Evolutionary conservation across 2,797 vertebrate genomes (phyloP).

Genomic region (Denticeps clupeoides): DNA sequence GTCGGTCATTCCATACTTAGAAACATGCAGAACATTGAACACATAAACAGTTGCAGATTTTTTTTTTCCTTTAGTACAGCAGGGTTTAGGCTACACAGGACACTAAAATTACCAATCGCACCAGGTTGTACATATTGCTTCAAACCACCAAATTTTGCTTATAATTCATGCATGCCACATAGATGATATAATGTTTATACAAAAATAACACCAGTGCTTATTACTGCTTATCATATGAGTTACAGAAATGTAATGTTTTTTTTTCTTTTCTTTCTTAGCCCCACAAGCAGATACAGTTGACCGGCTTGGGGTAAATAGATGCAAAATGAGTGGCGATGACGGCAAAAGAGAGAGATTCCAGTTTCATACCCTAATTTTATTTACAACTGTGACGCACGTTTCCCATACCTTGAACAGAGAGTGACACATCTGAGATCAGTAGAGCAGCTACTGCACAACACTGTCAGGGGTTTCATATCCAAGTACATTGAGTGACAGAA

Average conservation of each 20-base stretch:
- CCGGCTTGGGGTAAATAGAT: slow-evolving; percentile 29
- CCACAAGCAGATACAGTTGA: slow-evolving; percentile 40
- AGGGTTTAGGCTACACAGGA: slow-evolving; percentile 65
- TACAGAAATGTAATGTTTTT: slow-evolving; percentile 55
- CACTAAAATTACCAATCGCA: slow-evolving; percentile 67
- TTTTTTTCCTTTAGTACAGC: slow-evolving; percentile 43
- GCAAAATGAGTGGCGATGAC: slow-evolving; percentile 42
- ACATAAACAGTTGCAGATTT: slow-evolving; percentile 59
- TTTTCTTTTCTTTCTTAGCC: slow-evolving; percentile 42
- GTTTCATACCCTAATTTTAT: slow-evolving; percentile 41
- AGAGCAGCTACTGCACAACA: slow-evolving; percentile 41
- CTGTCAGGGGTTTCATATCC: slow-evolving; percentile 32
- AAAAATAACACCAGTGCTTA: slow-evolving; percentile 92
- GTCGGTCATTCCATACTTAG: slow-evolving; percentile 65
- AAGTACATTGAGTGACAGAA: slow-evolving; percentile 1
- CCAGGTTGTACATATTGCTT: slow-evolving; percentile 79
- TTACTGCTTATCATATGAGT: slow-evolving; percentile 70
- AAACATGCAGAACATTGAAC: slow-evolving; percentile 72
- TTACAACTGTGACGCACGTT: slow-evolving; percentile 37
- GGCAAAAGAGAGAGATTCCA: slow-evolving; percentile 45
- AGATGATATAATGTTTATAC: slow-evolving; percentile 74
- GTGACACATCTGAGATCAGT: slow-evolving; percentile 38
- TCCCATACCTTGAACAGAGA: slow-evolving; percentile 29
- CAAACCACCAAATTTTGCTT: slow-evolving; percentile 72
- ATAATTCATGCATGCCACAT: slow-evolving; percentile 92